Percentiles rank a stretch among this genome's conserved stretches.
phyloP scores from a whole-genome alignment of 2,888 invertebrate species.

The Agrenia bidenticulata region DNA sequence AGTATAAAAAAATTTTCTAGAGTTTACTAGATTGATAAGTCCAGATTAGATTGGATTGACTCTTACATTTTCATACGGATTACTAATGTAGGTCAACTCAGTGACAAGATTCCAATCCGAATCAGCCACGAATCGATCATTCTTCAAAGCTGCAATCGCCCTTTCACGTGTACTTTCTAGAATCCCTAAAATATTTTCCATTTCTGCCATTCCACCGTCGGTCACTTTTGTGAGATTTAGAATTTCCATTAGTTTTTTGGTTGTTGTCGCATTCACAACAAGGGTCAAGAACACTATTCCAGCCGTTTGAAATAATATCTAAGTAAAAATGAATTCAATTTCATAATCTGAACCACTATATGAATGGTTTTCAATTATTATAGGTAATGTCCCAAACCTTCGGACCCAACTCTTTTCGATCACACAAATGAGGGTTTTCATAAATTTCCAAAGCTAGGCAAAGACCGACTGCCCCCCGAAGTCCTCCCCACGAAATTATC shows the following conservation, averaged over 20 bases:
- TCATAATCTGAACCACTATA: too few relatives aligned
- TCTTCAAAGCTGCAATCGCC: constrained; percentile 63
- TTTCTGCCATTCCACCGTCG: constrained; percentile 61
- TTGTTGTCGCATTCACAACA: constrained; percentile 64
- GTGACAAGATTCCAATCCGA: constrained; percentile 65
- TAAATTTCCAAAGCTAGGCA: constrained; percentile 63
- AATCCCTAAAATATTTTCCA: constrained; percentile 62
- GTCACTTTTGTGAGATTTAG: constrained; percentile 62
- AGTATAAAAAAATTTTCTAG: not conserved
- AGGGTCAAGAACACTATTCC: constrained; percentile 64
- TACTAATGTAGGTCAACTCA: constrained; percentile 61
- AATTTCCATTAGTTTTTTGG: constrained; percentile 60
- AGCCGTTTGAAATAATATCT: constrained; percentile 63
- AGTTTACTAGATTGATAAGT: too few relatives aligned
- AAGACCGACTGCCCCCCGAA: constrained; percentile 64
- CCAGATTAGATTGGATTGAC: too few relatives aligned
- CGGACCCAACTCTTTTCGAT: constrained; percentile 38
- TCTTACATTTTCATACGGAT: too few relatives aligned
- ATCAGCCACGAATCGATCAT: constrained; percentile 66
- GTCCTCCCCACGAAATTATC: constrained; percentile 66
- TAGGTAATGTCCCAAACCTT: too few relatives aligned
- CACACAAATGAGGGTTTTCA: constrained; percentile 57
- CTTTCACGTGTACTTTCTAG: constrained; percentile 60
- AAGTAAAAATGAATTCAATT: constrained; percentile 31
- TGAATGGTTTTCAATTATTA: too few relatives aligned